These are phyloP conservation scores for Dendrocincla tyrannina DNA, from an alignment of 2,797 vertebrate species.

Conservation along the genomic window DNA sequence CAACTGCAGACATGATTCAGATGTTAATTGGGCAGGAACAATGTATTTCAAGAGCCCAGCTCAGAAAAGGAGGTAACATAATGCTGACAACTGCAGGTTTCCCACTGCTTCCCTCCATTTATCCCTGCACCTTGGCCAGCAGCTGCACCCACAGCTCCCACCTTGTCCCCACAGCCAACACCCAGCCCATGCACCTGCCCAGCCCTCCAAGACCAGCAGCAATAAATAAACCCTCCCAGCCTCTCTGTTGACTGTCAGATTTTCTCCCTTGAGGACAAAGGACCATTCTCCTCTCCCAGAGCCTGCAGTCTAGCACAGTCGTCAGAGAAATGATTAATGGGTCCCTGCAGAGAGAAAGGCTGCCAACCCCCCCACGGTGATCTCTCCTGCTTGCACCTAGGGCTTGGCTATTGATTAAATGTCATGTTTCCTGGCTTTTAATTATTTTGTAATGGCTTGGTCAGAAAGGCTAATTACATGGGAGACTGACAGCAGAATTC, in stretches of 20 bases:
- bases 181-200: fast-evolving
- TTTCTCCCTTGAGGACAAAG: not conserved
- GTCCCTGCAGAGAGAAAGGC: not conserved
- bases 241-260: not conserved
- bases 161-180: not conserved
- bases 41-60: not conserved
- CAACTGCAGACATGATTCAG: fast-evolving
- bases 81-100: fast-evolving
- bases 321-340: not conserved
- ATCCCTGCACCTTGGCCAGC: fast-evolving
- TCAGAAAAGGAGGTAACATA: fast-evolving
- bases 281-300: not conserved
- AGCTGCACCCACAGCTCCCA: not conserved
- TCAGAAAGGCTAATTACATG: not conserved
- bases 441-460: conserved; percentile 31
- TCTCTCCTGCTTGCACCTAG: not conserved
- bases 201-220: not conserved
- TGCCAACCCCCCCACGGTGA: fast-evolving
- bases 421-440: not conserved
- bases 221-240: not conserved
- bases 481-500: not conserved
- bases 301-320: not conserved
- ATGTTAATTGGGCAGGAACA: not conserved
- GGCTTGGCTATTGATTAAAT: conserved; percentile 14
- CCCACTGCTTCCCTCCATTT: not conserved